Evolutionary conservation across 2,888 invertebrate species (phyloP).

Genomic region (Parnassius mnemosyne): DNA sequence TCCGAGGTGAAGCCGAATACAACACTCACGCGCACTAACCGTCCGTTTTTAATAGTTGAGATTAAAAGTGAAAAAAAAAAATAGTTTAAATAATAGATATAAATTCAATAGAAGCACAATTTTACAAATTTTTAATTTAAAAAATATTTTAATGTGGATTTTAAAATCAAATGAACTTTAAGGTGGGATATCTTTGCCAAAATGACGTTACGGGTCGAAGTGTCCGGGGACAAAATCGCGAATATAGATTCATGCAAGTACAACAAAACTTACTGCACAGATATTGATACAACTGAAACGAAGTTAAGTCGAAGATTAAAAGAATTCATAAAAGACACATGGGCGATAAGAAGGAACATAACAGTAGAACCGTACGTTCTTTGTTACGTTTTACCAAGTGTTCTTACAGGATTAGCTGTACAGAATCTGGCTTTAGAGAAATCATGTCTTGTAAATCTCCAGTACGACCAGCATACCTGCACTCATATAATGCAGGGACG

Average conservation of each 20-base stretch:
- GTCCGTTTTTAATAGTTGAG: constrained; percentile 33
- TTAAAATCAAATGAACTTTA: constrained; percentile 60
- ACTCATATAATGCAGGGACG: constrained; percentile 70
- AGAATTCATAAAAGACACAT: constrained; percentile 61
- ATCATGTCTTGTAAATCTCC: constrained; percentile 79
- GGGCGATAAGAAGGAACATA: constrained; percentile 65
- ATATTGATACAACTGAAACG: constrained; percentile 55
- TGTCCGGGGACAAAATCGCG: constrained; percentile 67
- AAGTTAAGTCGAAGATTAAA: constrained; percentile 63
- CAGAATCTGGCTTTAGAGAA: constrained; percentile 80
- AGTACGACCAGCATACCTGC: constrained; percentile 78
- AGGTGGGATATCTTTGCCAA: constrained; percentile 54
- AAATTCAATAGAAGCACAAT: constrained; percentile 23
- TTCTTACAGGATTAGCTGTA: constrained; percentile 82
- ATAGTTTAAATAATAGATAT: constrained; percentile 24
- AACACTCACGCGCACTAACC: constrained; percentile 57
- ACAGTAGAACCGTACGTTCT: constrained; percentile 86
- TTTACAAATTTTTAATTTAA: constrained; percentile 21
- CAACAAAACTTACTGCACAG: constrained; percentile 52
- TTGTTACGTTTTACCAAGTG: constrained; percentile 84
- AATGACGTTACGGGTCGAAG: constrained; percentile 76
- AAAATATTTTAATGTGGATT: constrained; percentile 31
- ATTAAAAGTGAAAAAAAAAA: constrained; percentile 23
- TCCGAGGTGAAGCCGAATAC: constrained; percentile 50
- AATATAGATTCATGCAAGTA: constrained; percentile 68